Percentiles rank a stretch among this genome's conserved stretches.
Conservation (phyloP, 1,140 invertebrate genomes). For the Ctenoplectra terminalis region DNA sequence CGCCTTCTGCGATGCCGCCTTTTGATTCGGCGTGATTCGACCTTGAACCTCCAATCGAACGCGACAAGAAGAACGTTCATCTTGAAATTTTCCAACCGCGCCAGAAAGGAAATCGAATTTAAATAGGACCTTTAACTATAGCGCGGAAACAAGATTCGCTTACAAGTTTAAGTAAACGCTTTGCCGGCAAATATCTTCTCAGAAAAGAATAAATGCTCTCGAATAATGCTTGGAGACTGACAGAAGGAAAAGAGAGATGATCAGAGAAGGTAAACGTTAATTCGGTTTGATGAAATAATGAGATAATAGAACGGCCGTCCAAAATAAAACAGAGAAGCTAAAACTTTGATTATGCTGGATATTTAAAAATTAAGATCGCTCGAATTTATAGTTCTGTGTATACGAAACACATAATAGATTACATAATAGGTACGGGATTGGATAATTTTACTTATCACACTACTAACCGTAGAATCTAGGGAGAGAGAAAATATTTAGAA, state of each 20-base stretch:
- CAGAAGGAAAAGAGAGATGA: too few relatives aligned
- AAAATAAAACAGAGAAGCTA: conserved; percentile 36
- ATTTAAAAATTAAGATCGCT: conserved; percentile 59
- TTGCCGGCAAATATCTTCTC: too few relatives aligned
- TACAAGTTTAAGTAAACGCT: too few relatives aligned
- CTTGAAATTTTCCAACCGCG: conserved; percentile 24
- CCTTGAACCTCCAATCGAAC: conserved; percentile 60
- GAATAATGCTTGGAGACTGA: too few relatives aligned
- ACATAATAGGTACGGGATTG: too few relatives aligned
- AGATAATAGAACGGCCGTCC: neutral
- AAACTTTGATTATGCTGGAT: conserved; percentile 51
- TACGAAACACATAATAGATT: conserved; percentile 49
- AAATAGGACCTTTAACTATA: too few relatives aligned
- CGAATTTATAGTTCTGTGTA: conserved; percentile 55
- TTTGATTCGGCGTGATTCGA: conserved; percentile 57
- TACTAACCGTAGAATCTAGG: too few relatives aligned
- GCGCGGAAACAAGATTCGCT: too few relatives aligned
- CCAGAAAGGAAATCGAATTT: neutral
- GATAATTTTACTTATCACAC: too few relatives aligned
- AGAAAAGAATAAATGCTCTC: too few relatives aligned
- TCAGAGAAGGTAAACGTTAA: too few relatives aligned
- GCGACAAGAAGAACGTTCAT: conserved; percentile 7
- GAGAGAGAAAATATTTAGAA: neutral
- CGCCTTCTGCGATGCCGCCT: conserved; percentile 58
- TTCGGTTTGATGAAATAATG: too few relatives aligned